Conservation (phyloP, 1,140 invertebrate genomes). For the Drosophila setifemur region DNA sequence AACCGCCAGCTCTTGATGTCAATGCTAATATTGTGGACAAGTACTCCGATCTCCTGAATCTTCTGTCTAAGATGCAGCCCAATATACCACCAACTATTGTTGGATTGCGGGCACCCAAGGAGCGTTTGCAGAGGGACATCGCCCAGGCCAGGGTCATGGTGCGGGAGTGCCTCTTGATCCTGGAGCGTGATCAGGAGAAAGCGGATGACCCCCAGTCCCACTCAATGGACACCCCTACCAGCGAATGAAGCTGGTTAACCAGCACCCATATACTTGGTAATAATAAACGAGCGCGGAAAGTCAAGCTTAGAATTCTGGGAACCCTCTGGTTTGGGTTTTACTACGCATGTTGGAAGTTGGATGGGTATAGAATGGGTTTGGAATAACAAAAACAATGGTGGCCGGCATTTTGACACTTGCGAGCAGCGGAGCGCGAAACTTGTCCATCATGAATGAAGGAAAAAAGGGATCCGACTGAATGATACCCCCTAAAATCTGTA, state of each 20-base stretch:
- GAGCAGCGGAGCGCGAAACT: constrained; percentile 37
- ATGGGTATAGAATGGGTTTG: constrained; percentile 3
- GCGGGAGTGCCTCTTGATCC: constrained; percentile 36
- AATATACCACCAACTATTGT: constrained; percentile 36
- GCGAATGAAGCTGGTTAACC: constrained; percentile 13
- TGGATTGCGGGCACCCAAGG: constrained; percentile 50
- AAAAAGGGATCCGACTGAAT: neutral
- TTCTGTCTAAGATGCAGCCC: constrained; percentile 29
- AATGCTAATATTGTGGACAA: constrained; percentile 38
- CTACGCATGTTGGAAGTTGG: constrained; percentile 12
- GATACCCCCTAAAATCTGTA: constrained; percentile 1
- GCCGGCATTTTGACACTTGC: constrained; percentile 47
- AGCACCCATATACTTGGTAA: constrained; percentile 19
- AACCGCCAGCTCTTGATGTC: constrained; percentile 25
- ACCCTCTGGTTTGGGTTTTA: constrained; percentile 16
- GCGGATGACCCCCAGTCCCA: neutral
- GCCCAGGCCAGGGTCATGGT: constrained; percentile 52
- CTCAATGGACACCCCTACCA: neutral
- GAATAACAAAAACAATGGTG: neutral
- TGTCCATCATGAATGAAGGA: neutral
- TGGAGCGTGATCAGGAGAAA: constrained; percentile 32
- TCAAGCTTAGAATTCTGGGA: constrained; percentile 28
- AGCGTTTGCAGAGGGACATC: constrained; percentile 57
- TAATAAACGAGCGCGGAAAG: constrained; percentile 23
- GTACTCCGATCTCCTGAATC: constrained; percentile 32